Percentiles rank a stretch among this genome's conserved stretches.
Conservation (phyloP, 2,888 invertebrate species). For the Amphiduros pacificus region DNA sequence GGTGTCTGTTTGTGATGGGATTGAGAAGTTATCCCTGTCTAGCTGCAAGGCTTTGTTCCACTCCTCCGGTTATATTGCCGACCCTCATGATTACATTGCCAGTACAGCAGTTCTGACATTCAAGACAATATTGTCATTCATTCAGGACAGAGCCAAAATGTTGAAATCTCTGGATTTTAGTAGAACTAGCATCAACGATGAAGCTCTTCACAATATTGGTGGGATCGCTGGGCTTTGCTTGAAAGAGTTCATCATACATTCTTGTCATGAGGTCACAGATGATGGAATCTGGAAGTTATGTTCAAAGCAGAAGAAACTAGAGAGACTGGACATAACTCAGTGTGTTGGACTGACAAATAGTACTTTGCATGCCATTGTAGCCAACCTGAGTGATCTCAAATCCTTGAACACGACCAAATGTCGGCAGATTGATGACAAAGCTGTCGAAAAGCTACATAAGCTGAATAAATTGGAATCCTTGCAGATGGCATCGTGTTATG, state of each 20-base stretch:
- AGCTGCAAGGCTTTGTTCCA: constrained; percentile 75
- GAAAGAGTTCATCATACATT: constrained; percentile 64
- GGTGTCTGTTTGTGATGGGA: constrained; percentile 66
- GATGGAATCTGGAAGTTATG: constrained; percentile 66
- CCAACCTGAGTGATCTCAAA: constrained; percentile 37
- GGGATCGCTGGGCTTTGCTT: constrained; percentile 64
- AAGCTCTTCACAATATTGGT: constrained; percentile 66
- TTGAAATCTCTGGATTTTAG: constrained; percentile 70
- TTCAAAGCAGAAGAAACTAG: constrained; percentile 65
- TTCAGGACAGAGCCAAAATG: constrained; percentile 63
- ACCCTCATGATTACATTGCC: constrained; percentile 40
- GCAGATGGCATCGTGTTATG: constrained; percentile 72
- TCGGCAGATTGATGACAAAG: constrained; percentile 69
- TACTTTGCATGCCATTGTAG: constrained; percentile 67
- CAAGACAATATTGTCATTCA: constrained; percentile 67
- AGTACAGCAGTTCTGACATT: constrained; percentile 76
- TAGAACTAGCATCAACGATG: constrained; percentile 71
- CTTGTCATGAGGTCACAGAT: constrained; percentile 70
- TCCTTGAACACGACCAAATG: too few species aligned
- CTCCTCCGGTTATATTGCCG: constrained; percentile 68
- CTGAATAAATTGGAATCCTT: constrained; percentile 66
- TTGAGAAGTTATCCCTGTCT: constrained; percentile 69
- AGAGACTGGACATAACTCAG: constrained; percentile 68
- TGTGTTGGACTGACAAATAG: constrained; percentile 71
- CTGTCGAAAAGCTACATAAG: constrained; percentile 63